Percentiles rank a stretch among this genome's conserved stretches.
These are phyloP conservation scores for Micropoecilia bifurca DNA, from an alignment of 2,797 vertebrate genomes.

Conservation along the genomic window DNA sequence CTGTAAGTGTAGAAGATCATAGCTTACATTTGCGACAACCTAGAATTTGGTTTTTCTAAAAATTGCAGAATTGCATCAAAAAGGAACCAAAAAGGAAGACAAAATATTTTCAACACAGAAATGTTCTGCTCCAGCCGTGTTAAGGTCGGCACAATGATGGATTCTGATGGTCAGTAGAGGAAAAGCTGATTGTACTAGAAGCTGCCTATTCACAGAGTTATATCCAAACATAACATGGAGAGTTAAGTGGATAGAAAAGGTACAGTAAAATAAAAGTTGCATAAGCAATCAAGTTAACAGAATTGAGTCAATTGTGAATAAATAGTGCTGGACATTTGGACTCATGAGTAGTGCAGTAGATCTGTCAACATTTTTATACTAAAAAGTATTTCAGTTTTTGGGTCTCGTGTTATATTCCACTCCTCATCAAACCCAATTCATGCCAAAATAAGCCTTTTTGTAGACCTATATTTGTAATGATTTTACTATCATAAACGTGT, in stretches of 20 bases:
- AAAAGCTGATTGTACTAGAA: neutral
- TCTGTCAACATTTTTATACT: neutral
- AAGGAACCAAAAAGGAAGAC: neutral
- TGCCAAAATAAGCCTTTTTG: neutral
- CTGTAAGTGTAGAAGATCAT: neutral
- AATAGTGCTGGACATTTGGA: neutral
- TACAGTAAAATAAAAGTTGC: neutral
- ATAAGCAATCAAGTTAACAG: neutral
- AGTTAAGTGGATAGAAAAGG: neutral
- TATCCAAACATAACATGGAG: neutral
- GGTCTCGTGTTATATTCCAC: neutral
- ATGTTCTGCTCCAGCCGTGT: neutral
- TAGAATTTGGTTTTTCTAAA: neutral
- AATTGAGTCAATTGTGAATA: neutral
- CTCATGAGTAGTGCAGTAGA: no score
- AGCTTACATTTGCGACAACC: neutral
- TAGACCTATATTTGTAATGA: neutral
- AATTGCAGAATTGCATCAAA: neutral
- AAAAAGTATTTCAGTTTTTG: neutral
- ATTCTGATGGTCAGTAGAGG: neutral
- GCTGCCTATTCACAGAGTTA: neutral
- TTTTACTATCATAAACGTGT: neutral
- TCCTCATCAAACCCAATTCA: neutral
- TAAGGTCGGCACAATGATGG: neutral
- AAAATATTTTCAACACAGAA: neutral